phyloP scores from a whole-genome alignment of 2,888 invertebrate species.

The Scaptodrosophila latifasciaeformis region DNA sequence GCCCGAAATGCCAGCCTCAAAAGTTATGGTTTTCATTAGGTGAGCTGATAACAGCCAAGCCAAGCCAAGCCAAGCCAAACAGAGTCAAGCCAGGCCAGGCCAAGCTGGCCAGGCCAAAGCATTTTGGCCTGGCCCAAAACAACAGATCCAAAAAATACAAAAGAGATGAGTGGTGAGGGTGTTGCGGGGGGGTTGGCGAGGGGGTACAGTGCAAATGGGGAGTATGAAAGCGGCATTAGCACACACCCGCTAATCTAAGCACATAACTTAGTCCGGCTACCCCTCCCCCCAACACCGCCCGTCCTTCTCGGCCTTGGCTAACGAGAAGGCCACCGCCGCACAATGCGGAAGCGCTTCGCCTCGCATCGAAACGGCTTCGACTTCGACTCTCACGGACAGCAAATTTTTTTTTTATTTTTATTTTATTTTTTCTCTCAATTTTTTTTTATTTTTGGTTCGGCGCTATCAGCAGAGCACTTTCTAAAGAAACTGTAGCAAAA shows the following conservation, averaged over 20 bases:
- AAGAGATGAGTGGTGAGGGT: no score
- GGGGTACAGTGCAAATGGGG: no score
- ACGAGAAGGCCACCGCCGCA: constrained; percentile 22
- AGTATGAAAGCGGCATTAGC: constrained; percentile 33
- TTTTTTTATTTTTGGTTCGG: background rate
- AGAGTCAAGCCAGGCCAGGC: constrained; percentile 10
- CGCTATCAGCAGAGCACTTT: constrained; percentile 1
- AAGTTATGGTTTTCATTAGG: constrained; percentile 66
- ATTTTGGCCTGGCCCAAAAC: no score
- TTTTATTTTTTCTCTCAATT: constrained; percentile 2
- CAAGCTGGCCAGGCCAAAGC: background rate
- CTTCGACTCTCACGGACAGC: no score
- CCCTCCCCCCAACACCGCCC: constrained; percentile 25
- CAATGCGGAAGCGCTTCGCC: constrained; percentile 41
- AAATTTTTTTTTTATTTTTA: no score
- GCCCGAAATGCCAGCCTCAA: constrained; percentile 39
- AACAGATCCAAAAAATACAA: no score
- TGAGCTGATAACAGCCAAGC: constrained; percentile 26
- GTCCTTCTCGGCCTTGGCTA: constrained; percentile 9
- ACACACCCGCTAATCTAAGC: constrained; percentile 65
- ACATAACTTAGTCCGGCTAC: constrained; percentile 46
- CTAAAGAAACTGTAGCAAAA: constrained; percentile 5
- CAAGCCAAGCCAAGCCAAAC: constrained; percentile 8
- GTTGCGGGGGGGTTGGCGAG: no score
- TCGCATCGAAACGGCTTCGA: no score